Evolutionary conservation across 2,113 vertebrate genomes (phyloP).

Genomic region (Chauna torquata): DNA sequence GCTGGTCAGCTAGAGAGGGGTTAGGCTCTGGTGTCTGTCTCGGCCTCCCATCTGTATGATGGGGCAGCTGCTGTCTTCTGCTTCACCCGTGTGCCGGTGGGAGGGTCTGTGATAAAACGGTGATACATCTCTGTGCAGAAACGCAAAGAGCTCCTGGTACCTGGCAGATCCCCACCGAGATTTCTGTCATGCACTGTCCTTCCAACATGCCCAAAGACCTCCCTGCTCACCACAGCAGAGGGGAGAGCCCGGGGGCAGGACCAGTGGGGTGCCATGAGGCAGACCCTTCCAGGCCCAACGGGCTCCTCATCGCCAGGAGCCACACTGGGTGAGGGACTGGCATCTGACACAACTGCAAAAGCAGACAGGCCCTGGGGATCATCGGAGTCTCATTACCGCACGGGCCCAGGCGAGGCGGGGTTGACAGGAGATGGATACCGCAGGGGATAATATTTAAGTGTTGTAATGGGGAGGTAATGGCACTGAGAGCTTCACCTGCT

Average conservation of each 20-base stretch:
- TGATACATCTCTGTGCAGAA: neutral
- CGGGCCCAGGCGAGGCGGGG: neutral
- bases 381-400: neutral
- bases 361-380: neutral
- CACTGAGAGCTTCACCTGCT: neutral
- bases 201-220: neutral
- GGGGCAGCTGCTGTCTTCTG: neutral
- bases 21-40: neutral
- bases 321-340: neutral
- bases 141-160: neutral
- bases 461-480: neutral
- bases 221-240: neutral
- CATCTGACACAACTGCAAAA: neutral
- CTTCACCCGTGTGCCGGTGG: neutral
- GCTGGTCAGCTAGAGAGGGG: neutral
- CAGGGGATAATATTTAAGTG: neutral
- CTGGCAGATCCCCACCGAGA: neutral
- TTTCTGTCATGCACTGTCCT: neutral
- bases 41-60: neutral
- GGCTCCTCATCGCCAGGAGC: neutral
- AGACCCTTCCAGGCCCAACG: neutral
- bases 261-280: neutral
- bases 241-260: fast-evolving
- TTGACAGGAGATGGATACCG: neutral
- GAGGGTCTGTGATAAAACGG: neutral